phyloP scores from a whole-genome alignment of 2,888 invertebrate species.

The Drosophila falleni region DNA sequence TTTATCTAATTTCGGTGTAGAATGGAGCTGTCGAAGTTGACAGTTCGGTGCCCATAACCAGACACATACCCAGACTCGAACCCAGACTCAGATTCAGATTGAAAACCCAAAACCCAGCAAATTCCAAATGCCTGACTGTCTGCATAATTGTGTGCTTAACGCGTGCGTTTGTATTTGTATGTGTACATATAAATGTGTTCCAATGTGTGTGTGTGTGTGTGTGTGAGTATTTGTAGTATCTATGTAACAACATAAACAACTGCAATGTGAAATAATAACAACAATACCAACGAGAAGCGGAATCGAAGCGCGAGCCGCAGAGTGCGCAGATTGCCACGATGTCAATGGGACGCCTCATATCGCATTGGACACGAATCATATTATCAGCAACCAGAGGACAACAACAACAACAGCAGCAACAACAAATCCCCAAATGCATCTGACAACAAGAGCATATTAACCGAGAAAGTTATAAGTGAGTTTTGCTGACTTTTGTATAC shows the following conservation, averaged over 20 bases:
- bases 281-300: slow-evolving; percentile 26
- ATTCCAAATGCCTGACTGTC: slow-evolving; percentile 79
- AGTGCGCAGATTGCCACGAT: slow-evolving; percentile 56
- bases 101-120: slow-evolving; percentile 38
- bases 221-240: slow-evolving; percentile 33
- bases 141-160: slow-evolving; percentile 81
- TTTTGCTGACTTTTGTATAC: slow-evolving; percentile 22
- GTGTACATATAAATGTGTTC: slow-evolving; percentile 15
- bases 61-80: slow-evolving; percentile 5
- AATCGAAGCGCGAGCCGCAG: slow-evolving; percentile 60
- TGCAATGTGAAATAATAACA: slow-evolving; percentile 61
- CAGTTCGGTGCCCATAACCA: slow-evolving; percentile 14
- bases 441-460: slow-evolving; percentile 30
- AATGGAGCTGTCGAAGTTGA: slow-evolving; percentile 68
- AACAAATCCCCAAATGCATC: slow-evolving; percentile 52
- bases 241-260: slow-evolving; percentile 62
- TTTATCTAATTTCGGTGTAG: slow-evolving; percentile 80
- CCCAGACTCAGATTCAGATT: slow-evolving; percentile 5
- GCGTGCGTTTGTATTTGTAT: slow-evolving; percentile 61
- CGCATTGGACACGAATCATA: slow-evolving; percentile 75
- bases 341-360: slow-evolving; percentile 61
- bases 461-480: background rate
- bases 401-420: slow-evolving; percentile 34
- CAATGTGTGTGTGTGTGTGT: slow-evolving; percentile 14
- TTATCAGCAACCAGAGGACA: slow-evolving; percentile 63